Conservation (phyloP, 2,797 vertebrate genomes). For the Petrocephalus schoutedeni region DNA sequence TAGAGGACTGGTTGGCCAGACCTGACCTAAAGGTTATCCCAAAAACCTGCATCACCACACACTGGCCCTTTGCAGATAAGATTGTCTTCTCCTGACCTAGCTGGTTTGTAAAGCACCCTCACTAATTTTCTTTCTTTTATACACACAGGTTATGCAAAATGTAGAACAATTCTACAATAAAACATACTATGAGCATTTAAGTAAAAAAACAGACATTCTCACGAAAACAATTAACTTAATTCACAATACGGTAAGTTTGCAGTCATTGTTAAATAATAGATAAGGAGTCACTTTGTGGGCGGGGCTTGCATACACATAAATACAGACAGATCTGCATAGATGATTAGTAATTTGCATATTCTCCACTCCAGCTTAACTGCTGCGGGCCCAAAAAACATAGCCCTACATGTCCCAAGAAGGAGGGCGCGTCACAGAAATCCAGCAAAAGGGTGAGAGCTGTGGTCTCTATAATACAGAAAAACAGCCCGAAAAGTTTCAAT, state of each 20-base stretch:
- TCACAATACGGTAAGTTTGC: slow-evolving; percentile 69
- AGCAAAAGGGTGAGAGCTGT: not conserved
- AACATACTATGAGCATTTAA: slow-evolving; percentile 61
- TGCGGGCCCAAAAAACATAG: slow-evolving; percentile 66
- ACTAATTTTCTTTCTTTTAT: not conserved
- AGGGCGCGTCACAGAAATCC: slow-evolving; percentile 33
- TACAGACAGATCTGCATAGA: not conserved
- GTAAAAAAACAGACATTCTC: slow-evolving; percentile 54
- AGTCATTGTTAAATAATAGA: not conserved
- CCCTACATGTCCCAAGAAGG: slow-evolving; percentile 66
- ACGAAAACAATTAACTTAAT: slow-evolving; percentile 73
- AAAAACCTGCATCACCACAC: too few relatives aligned
- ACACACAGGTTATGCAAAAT: slow-evolving; percentile 69
- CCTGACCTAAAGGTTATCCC: too few relatives aligned
- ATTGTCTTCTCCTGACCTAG: not conserved
- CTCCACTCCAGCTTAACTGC: slow-evolving; percentile 69
- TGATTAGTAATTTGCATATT: not conserved
- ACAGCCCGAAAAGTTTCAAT: not conserved
- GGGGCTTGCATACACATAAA: not conserved
- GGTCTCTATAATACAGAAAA: not conserved
- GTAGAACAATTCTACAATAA: slow-evolving; percentile 74
- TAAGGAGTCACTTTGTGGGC: not conserved
- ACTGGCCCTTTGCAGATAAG: too few relatives aligned
- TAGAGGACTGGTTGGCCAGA: too few relatives aligned
- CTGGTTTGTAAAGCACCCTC: not conserved